Evolutionary conservation across 2,113 vertebrate genomes (phyloP).

Genomic region (Genyomyrus donnyi): DNA sequence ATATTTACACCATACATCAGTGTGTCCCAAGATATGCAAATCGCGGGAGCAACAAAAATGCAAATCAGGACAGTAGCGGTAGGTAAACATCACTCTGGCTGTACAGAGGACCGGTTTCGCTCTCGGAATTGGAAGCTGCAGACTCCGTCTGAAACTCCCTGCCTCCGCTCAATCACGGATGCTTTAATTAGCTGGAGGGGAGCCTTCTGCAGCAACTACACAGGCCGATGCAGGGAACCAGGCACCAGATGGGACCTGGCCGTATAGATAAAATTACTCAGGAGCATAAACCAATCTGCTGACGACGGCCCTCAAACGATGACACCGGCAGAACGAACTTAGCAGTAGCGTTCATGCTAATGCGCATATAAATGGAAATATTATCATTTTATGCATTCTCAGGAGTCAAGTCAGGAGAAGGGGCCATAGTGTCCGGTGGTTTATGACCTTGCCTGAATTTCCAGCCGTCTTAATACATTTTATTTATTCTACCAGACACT

Average conservation of each 20-base stretch:
- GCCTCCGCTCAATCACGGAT: slow-evolving; percentile 37
- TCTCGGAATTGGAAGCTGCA: slow-evolving; percentile 37
- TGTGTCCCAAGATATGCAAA: slow-evolving; percentile 34
- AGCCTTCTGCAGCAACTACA: neutral
- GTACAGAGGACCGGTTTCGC: slow-evolving; percentile 31
- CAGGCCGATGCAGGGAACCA: slow-evolving; percentile 11
- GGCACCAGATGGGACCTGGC: slow-evolving; percentile 25
- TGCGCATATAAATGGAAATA: slow-evolving; percentile 17
- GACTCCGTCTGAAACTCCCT: slow-evolving; percentile 28
- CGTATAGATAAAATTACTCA: slow-evolving; percentile 26
- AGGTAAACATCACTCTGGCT: slow-evolving; percentile 38
- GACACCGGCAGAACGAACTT: neutral
- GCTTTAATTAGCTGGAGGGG: slow-evolving; percentile 38
- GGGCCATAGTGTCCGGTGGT: neutral
- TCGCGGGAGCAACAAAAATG: slow-evolving; percentile 38
- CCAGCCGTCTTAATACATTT: neutral
- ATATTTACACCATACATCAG: slow-evolving; percentile 17
- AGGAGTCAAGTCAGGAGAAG: neutral
- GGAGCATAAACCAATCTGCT: slow-evolving; percentile 5
- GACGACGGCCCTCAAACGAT: neutral
- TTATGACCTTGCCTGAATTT: neutral
- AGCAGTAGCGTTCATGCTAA: neutral
- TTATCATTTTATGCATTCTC: slow-evolving; percentile 2
- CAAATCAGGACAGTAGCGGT: slow-evolving; percentile 38
- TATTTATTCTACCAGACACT: neutral